These are phyloP conservation scores for Spialia ferax DNA, from an alignment of 2,888 invertebrate species.

Conservation along the genomic window DNA sequence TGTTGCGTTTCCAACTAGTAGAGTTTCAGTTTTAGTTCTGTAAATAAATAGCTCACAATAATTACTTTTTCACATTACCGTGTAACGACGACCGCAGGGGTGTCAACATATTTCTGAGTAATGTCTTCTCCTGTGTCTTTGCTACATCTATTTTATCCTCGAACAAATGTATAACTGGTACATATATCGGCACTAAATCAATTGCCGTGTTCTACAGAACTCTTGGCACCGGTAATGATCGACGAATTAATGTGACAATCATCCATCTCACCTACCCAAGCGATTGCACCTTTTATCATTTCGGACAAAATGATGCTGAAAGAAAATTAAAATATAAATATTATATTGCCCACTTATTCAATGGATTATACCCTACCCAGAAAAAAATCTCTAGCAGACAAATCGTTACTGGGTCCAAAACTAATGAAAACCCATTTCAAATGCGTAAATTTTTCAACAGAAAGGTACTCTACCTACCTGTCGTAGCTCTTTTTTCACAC, in stretches of 20 bases:
- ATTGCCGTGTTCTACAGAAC: constrained; percentile 33
- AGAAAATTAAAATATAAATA: too few species aligned
- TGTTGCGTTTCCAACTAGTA: constrained; percentile 34
- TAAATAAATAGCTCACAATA: constrained; percentile 58
- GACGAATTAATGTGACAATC: constrained; percentile 39
- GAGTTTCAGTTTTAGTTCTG: constrained; percentile 32
- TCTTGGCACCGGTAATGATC: constrained; percentile 36
- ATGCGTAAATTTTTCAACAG: too few species aligned
- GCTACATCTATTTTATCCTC: constrained; percentile 9
- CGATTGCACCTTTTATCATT: constrained; percentile 32
- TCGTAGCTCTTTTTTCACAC: neutral
- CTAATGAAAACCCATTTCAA: too few species aligned
- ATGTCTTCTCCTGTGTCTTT: constrained; percentile 32
- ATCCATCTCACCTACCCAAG: constrained; percentile 33
- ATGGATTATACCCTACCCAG: too few species aligned
- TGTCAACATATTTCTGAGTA: constrained; percentile 34
- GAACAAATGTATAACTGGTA: constrained; percentile 16
- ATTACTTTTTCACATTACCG: constrained; percentile 49
- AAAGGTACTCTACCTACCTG: too few species aligned
- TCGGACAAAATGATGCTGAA: too few species aligned
- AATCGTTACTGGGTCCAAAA: too few species aligned
- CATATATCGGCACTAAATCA: constrained; percentile 17
- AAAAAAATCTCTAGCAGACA: too few species aligned
- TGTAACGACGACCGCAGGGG: constrained; percentile 51
- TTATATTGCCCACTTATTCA: too few species aligned